A percentile compares a stretch with the other conserved stretches of the same genome.
phyloP scores from a whole-genome alignment of 2,888 invertebrate species.

The Aelia acuminata region DNA sequence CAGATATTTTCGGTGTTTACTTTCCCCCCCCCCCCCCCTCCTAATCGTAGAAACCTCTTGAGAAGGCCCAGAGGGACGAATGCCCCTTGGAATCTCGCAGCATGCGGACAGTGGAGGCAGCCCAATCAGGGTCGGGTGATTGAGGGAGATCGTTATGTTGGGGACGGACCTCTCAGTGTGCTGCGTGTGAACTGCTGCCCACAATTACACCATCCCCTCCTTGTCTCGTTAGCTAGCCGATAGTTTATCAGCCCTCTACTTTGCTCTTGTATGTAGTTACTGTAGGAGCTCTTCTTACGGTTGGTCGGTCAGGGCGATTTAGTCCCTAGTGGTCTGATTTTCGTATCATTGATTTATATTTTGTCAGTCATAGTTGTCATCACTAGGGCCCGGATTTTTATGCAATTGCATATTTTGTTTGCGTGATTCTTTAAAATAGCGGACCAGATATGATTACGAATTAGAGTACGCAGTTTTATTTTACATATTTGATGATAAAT shows the following conservation, averaged over 20 bases:
- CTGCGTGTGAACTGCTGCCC: background rate
- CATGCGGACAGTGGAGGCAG: background rate
- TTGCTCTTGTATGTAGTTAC: background rate
- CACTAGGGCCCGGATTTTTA: no score
- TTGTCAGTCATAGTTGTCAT: no score
- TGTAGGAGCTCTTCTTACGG: background rate
- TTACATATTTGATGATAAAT: no score
- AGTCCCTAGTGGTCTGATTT: background rate
- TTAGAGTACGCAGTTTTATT: no score
- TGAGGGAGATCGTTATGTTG: background rate
- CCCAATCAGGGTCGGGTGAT: background rate
- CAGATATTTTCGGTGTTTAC: no score
- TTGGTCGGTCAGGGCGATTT: background rate
- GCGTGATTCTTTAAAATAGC: no score
- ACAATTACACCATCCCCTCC: slow-evolving; percentile 11
- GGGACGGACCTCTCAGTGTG: background rate
- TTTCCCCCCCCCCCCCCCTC: no score
- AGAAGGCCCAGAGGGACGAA: background rate
- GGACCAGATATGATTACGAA: no score
- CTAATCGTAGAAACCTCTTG: no score
- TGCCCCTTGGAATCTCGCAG: background rate
- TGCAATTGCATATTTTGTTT: no score
- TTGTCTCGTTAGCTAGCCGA: background rate
- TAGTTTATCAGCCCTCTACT: background rate
- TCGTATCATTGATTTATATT: no score